Evolutionary conservation across 1,140 invertebrate genomes (phyloP).

Genomic region (Phortica variegata): DNA sequence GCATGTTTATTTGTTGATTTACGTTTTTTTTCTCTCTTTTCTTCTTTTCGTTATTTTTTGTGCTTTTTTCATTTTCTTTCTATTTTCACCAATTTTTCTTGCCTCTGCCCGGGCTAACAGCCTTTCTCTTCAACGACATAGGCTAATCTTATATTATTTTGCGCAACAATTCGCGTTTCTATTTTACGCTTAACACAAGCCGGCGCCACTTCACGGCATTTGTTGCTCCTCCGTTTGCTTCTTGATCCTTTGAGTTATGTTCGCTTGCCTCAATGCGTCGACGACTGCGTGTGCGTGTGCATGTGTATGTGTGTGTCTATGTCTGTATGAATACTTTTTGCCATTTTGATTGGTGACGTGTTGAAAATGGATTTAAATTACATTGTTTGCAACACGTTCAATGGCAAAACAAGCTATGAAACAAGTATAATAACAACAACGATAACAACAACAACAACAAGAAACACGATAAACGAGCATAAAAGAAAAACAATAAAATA

Average conservation of each 20-base stretch:
- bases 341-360: slow-evolving; percentile 53
- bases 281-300: no score
- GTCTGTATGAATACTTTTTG: slow-evolving; percentile 36
- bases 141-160: slow-evolving; percentile 52
- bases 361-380: slow-evolving; percentile 54
- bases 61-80: slow-evolving; percentile 33
- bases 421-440: slow-evolving; percentile 7
- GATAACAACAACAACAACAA: slow-evolving; percentile 3
- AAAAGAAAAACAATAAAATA: slow-evolving; percentile 12
- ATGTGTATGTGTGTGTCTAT: slow-evolving; percentile 35
- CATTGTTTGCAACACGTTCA: slow-evolving; percentile 36
- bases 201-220: no score
- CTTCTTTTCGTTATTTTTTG: slow-evolving; percentile 8
- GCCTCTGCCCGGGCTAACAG: neutral
- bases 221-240: slow-evolving; percentile 2
- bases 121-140: slow-evolving; percentile 30
- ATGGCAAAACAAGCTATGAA: neutral
- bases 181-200: no score
- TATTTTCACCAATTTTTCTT: slow-evolving; percentile 13
- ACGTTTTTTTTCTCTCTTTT: slow-evolving; percentile 39
- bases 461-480: neutral
- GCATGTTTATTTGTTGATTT: slow-evolving; percentile 48
- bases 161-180: slow-evolving; percentile 24
- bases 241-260: slow-evolving; percentile 52
- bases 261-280: no score